phyloP scores from a whole-genome alignment of 2,113 vertebrate species.

The Chaenogobius annularis region DNA sequence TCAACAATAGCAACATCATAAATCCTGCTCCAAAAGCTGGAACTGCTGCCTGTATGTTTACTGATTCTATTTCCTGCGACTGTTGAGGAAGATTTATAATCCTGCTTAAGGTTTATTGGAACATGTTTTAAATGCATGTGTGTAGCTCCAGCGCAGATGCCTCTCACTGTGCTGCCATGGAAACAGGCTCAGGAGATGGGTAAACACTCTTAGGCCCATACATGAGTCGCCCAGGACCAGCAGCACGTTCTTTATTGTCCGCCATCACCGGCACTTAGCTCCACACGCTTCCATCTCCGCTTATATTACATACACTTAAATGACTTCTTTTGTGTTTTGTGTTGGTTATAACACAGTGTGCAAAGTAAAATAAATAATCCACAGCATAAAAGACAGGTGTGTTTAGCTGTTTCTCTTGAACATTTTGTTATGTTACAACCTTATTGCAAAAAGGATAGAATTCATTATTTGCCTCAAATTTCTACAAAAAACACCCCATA shows the following conservation, averaged over 20 bases:
- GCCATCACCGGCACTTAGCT: background rate
- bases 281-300: background rate
- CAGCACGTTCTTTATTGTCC: slow-evolving; percentile 10
- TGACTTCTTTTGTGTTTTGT: background rate
- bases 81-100: slow-evolving; percentile 33
- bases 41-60: background rate
- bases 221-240: slow-evolving; percentile 19
- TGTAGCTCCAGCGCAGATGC: background rate
- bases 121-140: slow-evolving; percentile 19
- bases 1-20: slow-evolving; percentile 20
- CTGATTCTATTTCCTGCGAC: slow-evolving; percentile 16
- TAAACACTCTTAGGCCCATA: slow-evolving; percentile 17
- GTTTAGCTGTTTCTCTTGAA: background rate
- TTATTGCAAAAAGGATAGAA: too few species aligned
- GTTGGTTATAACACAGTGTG: background rate
- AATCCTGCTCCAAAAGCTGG: slow-evolving; percentile 14
- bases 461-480: too few species aligned
- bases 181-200: slow-evolving; percentile 19
- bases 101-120: slow-evolving; percentile 25
- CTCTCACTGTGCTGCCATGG: slow-evolving; percentile 21
- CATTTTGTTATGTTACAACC: too few species aligned
- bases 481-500: too few species aligned
- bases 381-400: background rate
- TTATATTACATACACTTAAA: background rate
- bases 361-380: background rate